Conservation (phyloP, 2,888 invertebrate genomes). For the Cryptus armator region DNA sequence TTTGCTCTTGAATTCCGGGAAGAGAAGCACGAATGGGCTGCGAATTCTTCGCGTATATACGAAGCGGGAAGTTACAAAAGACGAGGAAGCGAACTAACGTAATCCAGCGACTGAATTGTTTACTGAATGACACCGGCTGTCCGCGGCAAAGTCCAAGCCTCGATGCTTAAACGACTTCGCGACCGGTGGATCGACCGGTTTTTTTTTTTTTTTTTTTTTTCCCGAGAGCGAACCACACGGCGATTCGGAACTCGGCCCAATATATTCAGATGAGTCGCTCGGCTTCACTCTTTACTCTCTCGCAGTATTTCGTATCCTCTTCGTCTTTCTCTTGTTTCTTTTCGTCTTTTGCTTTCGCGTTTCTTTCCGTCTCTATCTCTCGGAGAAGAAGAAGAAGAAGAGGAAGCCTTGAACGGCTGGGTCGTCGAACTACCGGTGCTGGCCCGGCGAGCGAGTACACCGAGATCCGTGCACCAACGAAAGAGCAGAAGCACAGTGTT, state of each 20-base stretch:
- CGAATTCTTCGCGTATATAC: not conserved
- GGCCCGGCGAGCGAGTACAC: conserved; percentile 56
- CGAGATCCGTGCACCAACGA: conserved; percentile 63
- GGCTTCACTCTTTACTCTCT: conserved; percentile 61
- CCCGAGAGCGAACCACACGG: conserved; percentile 64
- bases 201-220: conserved; percentile 18
- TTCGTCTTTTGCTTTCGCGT: not conserved
- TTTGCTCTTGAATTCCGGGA: not conserved
- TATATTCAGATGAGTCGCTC: conserved; percentile 77
- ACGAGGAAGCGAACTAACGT: conserved; percentile 41
- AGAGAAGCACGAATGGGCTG: not conserved
- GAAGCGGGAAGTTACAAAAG: conserved; percentile 2
- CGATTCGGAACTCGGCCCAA: conserved; percentile 73
- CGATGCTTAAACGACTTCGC: conserved; percentile 23
- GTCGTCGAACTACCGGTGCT: conserved; percentile 80
- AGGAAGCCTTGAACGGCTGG: conserved; percentile 78
- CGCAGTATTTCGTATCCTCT: conserved; percentile 4
- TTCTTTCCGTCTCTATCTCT: not conserved
- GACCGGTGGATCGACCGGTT: conserved; percentile 59
- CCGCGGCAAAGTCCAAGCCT: conserved; percentile 45
- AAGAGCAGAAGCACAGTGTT: conserved; percentile 65
- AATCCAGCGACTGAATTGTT: conserved; percentile 52
- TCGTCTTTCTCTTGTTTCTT: not conserved
- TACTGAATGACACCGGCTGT: conserved; percentile 46
- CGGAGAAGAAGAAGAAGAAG: conserved; percentile 57